Percentiles rank a stretch among this genome's conserved stretches.
Evolutionary conservation across 2,888 invertebrate species (phyloP).

Genomic region (Nemurella pictetii): DNA sequence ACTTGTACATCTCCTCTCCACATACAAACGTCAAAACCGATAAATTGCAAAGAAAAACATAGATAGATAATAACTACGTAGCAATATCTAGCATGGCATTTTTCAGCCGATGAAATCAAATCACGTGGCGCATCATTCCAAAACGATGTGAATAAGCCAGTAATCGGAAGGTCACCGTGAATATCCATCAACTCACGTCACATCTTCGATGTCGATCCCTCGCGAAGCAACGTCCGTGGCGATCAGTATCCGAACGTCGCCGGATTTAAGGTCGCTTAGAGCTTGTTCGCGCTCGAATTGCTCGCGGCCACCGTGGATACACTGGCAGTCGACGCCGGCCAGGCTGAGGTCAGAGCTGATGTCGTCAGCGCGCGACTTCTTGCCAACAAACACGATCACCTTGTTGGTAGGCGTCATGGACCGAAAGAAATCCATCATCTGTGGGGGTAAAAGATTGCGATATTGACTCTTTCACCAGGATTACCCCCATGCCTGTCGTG

Average conservation of each 20-base stretch:
- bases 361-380: conserved; percentile 81
- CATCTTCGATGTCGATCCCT: conserved; percentile 88
- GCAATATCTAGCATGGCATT: too few species aligned
- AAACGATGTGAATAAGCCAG: too few species aligned
- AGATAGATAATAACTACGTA: too few species aligned
- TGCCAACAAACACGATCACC: conserved; percentile 87
- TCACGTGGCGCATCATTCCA: too few species aligned
- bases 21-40: too few species aligned
- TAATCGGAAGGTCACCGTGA: conserved; percentile 70
- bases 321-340: conserved; percentile 69
- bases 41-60: too few species aligned
- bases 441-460: too few species aligned
- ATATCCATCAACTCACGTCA: conserved; percentile 81
- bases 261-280: conserved; percentile 78
- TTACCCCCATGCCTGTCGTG: too few species aligned
- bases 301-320: conserved; percentile 89
- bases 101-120: too few species aligned
- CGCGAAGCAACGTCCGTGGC: conserved; percentile 96
- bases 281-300: conserved; percentile 76
- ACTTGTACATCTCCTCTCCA: too few species aligned
- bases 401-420: conserved; percentile 77
- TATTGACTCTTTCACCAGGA: too few species aligned
- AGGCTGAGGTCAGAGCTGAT: conserved; percentile 77
- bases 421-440: conserved; percentile 69
- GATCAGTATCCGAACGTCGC: conserved; percentile 78